Evolutionary conservation across 2,797 vertebrate genomes (phyloP).

Genomic region (Oreonectes daqikongensis): DNA sequence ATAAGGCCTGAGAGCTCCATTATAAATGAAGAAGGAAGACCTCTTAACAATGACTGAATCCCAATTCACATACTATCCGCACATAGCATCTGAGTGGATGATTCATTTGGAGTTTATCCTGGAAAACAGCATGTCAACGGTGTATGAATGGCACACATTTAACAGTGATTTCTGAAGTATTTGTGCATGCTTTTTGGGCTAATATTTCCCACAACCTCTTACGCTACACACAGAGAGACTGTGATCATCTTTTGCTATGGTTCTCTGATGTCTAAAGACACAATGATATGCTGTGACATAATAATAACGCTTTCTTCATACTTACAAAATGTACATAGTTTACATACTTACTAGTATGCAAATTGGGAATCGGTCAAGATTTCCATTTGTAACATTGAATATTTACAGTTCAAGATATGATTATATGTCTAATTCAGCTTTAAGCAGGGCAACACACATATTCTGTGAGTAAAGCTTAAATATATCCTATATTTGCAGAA

Average conservation of each 20-base stretch:
- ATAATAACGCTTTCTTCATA: neutral
- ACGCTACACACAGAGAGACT: neutral
- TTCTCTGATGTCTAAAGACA: neutral
- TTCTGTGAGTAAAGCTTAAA: constrained; percentile 15
- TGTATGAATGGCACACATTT: neutral
- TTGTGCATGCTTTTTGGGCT: constrained; percentile 3
- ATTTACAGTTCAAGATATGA: constrained; percentile 24
- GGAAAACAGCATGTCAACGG: neutral
- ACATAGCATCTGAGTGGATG: neutral
- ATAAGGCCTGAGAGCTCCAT: constrained; percentile 42
- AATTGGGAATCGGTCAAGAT: constrained; percentile 28
- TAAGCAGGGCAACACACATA: neutral
- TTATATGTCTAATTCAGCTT: neutral
- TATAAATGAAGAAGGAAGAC: constrained; percentile 39
- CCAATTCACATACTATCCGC: constrained; percentile 7
- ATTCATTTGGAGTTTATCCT: neutral
- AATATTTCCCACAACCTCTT: constrained; percentile 2
- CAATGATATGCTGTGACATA: neutral
- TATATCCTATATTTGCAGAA: neutral
- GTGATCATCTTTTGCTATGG: neutral
- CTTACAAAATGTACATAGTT: neutral
- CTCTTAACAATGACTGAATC: constrained; percentile 2
- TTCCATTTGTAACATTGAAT: constrained; percentile 12
- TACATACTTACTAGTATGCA: neutral
- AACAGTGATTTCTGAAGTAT: neutral